phyloP scores from a whole-genome alignment of 2,113 vertebrate genomes.

The Pycnonotus jocosus region DNA sequence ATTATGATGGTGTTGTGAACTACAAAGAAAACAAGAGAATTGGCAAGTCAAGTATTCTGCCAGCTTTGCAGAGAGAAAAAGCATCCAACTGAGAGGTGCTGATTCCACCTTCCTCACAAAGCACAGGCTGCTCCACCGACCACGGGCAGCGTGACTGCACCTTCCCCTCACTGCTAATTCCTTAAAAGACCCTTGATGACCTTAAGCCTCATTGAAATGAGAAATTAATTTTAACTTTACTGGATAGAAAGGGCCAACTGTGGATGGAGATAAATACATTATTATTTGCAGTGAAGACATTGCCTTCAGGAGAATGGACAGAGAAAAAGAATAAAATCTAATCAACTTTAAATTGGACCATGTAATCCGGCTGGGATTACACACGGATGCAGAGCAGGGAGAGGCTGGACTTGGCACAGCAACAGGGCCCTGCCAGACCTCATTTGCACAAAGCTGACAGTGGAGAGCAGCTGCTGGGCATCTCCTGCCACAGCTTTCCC shows the following conservation, averaged over 20 bases:
- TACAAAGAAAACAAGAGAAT: slow-evolving; percentile 52
- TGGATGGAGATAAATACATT: neutral
- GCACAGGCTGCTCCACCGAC: neutral
- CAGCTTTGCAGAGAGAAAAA: slow-evolving; percentile 30
- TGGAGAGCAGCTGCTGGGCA: neutral
- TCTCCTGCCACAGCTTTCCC: neutral
- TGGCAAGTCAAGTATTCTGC: slow-evolving; percentile 46
- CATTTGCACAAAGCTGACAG: neutral
- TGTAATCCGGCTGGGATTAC: neutral
- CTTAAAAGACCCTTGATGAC: neutral
- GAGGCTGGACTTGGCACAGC: neutral
- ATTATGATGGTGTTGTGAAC: slow-evolving; percentile 39
- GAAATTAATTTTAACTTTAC: neutral
- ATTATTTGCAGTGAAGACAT: neutral
- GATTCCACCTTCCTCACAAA: slow-evolving; percentile 38
- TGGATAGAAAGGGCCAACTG: neutral
- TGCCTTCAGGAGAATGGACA: neutral
- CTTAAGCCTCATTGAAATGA: neutral
- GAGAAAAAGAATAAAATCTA: neutral
- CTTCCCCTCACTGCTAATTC: neutral
- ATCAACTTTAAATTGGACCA: neutral
- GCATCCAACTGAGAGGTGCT: neutral
- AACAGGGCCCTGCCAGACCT: neutral
- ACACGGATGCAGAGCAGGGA: neutral
- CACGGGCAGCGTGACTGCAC: neutral